Conservation (phyloP, 2,113 vertebrate genomes). For the Thalassoma bifasciatum region DNA sequence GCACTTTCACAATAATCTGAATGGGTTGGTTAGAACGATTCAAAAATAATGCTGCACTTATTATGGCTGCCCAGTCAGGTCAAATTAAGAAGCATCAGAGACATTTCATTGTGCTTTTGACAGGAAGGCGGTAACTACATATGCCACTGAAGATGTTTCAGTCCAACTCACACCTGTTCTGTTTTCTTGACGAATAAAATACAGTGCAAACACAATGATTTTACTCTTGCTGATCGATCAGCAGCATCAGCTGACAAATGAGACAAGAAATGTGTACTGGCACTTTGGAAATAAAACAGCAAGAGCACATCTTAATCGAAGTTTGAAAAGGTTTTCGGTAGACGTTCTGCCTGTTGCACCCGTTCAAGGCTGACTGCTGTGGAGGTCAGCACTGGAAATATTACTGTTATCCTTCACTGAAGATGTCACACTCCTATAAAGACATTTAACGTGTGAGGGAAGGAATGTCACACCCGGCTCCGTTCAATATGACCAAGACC, state of each 20-base stretch:
- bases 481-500: conserved; percentile 45
- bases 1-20: neutral
- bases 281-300: neutral
- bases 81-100: neutral
- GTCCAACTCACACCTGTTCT: neutral
- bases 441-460: conserved; percentile 42
- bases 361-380: neutral
- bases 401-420: conserved; percentile 18
- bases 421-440: conserved; percentile 25
- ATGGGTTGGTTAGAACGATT: neutral
- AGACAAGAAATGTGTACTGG: too few relatives aligned
- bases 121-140: neutral
- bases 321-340: neutral
- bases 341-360: neutral
- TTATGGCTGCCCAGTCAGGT: neutral
- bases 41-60: neutral
- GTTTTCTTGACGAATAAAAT: neutral
- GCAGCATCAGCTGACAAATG: too few relatives aligned
- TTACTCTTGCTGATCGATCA: neutral
- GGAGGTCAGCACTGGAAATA: neutral
- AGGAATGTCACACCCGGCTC: conserved; percentile 32
- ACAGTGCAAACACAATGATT: neutral
- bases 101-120: neutral
- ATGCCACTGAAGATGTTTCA: neutral
- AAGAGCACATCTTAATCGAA: neutral